Base-by-base conservation (phyloP, 2,888 invertebrate genomes). In the Drosophila kokeensis region DNA sequence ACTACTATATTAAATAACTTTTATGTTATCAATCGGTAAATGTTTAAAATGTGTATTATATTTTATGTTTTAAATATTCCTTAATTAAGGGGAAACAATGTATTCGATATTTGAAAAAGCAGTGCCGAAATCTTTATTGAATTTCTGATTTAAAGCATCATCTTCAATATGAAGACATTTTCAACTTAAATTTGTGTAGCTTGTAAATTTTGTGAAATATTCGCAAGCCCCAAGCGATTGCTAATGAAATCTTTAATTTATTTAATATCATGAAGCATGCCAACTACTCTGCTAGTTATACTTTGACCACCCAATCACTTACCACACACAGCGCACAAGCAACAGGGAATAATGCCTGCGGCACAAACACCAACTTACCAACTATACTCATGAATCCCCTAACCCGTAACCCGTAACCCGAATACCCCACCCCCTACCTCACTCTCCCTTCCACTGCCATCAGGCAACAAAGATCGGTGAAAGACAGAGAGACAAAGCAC, bases 401-500 rank as follows among this genome's bases (percentile, higher is more conserved):
- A 32, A 32, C 32, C 21, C 29, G 6, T 3, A 18, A 7, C 40
- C 13, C 27, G 21, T 2, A 21, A 13, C 18, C 21, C 8, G n/a
- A 4, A 15, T 5, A 10, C 2, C 10, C 10, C 13, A 52, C 7
- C n/a, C 13, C 1, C 4, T 2, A 2, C 18, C 13, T 29, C 21
- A 30, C 36, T 18, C 8, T n/a, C 13, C n/a, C 21, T 32, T 45
- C 36, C 4, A 0, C n/a, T 54, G 11, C n/a, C 55, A 21, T 36
- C 50, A 52, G 8, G n/a, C 11, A 50, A 36, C 52, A 58, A 53
- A 67, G 76, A 72, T 76, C 72, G 60, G 57, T 52, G 48, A 30
- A 62, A 68, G 76, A 57, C 76, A 68, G 64, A 68, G 76, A 68
- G 76, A 68, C 77, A 67, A 72, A 53, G 50, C 55, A 68, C 76